phyloP scores from a whole-genome alignment of 2,797 vertebrate genomes.

The Scarus forsteni region DNA sequence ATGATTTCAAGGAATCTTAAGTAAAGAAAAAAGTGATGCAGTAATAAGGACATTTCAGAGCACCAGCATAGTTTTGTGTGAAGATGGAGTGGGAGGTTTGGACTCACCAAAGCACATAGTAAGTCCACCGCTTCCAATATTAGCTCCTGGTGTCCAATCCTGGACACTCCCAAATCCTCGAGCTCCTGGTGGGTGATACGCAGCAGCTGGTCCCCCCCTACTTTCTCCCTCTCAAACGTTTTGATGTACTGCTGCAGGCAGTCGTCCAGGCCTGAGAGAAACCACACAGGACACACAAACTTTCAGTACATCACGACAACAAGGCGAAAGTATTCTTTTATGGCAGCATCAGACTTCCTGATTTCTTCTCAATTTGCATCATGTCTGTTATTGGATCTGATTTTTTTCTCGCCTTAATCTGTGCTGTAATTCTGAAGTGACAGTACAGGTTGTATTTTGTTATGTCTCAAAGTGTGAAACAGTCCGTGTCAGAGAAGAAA shows the following conservation, averaged over 20 bases:
- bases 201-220: slow-evolving; percentile 96
- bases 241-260: slow-evolving; percentile 98
- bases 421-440: slow-evolving; percentile 36
- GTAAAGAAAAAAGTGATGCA: background rate
- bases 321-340: slow-evolving; percentile 11
- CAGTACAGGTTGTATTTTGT: slow-evolving; percentile 54
- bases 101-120: slow-evolving; percentile 96
- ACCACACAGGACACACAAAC: slow-evolving; percentile 33
- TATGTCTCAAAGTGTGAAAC: slow-evolving; percentile 53
- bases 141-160: slow-evolving; percentile 98
- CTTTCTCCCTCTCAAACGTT: slow-evolving; percentile 97
- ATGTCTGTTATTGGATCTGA: slow-evolving; percentile 15
- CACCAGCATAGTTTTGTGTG: slow-evolving; percentile 21
- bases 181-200: slow-evolving; percentile 99
- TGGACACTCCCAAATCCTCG: slow-evolving; percentile 96
- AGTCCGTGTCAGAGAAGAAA: slow-evolving; percentile 37
- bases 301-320: slow-evolving; percentile 29
- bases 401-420: slow-evolving; percentile 30
- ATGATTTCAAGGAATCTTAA: background rate
- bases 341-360: slow-evolving; percentile 7
- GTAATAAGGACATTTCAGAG: slow-evolving; percentile 15
- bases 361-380: slow-evolving; percentile 48
- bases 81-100: slow-evolving; percentile 39
- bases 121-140: slow-evolving; percentile 98
- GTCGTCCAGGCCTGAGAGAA: slow-evolving; percentile 93